Evolutionary conservation across 2,888 invertebrate genomes (phyloP).

Genomic region (Idaea biselata): DNA sequence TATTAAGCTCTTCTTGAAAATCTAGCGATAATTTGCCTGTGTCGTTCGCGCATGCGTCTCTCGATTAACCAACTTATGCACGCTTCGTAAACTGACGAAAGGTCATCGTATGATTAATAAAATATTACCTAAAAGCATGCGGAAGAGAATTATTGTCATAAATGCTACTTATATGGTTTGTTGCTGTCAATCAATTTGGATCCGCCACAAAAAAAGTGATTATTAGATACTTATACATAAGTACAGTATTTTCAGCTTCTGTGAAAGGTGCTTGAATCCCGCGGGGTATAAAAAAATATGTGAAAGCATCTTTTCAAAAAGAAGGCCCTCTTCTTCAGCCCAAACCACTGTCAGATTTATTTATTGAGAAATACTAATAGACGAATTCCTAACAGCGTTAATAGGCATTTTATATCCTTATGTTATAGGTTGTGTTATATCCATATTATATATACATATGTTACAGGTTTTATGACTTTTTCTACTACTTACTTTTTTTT

Average conservation of each 20-base stretch:
- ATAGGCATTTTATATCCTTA: too few species aligned
- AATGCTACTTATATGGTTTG: neutral
- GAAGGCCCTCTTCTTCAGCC: too few species aligned
- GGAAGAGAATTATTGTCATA: neutral
- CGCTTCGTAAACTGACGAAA: neutral
- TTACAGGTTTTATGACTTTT: too few species aligned
- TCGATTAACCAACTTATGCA: neutral
- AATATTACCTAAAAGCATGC: neutral
- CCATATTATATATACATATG: too few species aligned
- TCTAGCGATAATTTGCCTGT: neutral
- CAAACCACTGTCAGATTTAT: too few species aligned
- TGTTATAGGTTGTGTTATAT: too few species aligned
- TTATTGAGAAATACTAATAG: too few species aligned
- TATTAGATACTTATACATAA: neutral
- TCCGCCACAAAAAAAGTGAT: neutral
- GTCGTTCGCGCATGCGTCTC: neutral
- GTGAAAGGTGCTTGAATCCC: too few species aligned
- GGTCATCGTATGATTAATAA: constrained; percentile 1
- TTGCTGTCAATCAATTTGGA: neutral
- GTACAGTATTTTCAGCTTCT: neutral
- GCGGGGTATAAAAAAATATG: too few species aligned
- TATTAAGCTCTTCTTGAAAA: neutral
- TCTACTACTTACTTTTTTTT: too few species aligned
- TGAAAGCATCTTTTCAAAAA: too few species aligned
- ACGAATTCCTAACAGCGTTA: too few species aligned